These are phyloP conservation scores for Galleria mellonella DNA, from an alignment of 1,140 invertebrate species.

Conservation along the genomic window DNA sequence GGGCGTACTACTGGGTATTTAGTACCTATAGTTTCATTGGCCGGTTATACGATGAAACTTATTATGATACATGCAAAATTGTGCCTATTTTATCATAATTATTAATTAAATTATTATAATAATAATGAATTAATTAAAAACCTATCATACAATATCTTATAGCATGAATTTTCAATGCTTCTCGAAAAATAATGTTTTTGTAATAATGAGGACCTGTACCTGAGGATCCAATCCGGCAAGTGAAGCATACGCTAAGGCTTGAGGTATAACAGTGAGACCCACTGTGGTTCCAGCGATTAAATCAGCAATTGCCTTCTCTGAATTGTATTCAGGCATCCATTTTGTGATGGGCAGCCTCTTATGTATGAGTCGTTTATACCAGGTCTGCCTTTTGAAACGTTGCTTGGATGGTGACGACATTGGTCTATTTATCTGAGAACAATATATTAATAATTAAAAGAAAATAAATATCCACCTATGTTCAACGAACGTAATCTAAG, in stretches of 20 bases:
- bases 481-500: too few species aligned
- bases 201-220: too few species aligned
- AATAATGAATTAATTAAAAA: too few species aligned
- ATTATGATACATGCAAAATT: too few species aligned
- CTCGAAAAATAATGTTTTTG: too few species aligned
- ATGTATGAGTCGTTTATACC: slow-evolving; percentile 43
- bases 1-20: neutral
- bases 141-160: too few species aligned
- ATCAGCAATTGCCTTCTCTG: slow-evolving; percentile 83
- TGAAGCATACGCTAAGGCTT: slow-evolving; percentile 90
- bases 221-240: slow-evolving; percentile 87
- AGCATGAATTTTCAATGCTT: too few species aligned
- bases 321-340: slow-evolving; percentile 84
- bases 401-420: slow-evolving; percentile 65
- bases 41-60: too few species aligned
- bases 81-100: too few species aligned
- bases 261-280: slow-evolving; percentile 91
- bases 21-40: neutral
- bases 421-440: slow-evolving; percentile 21
- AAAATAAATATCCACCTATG: too few species aligned
- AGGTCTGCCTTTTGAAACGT: slow-evolving; percentile 48
- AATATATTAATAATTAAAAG: slow-evolving; percentile 8
- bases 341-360: slow-evolving; percentile 63
- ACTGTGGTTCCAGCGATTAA: slow-evolving; percentile 89
- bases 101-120: too few species aligned